Base-by-base conservation (phyloP, 2,888 invertebrate species). In the Orchesella flavescens region DNA sequence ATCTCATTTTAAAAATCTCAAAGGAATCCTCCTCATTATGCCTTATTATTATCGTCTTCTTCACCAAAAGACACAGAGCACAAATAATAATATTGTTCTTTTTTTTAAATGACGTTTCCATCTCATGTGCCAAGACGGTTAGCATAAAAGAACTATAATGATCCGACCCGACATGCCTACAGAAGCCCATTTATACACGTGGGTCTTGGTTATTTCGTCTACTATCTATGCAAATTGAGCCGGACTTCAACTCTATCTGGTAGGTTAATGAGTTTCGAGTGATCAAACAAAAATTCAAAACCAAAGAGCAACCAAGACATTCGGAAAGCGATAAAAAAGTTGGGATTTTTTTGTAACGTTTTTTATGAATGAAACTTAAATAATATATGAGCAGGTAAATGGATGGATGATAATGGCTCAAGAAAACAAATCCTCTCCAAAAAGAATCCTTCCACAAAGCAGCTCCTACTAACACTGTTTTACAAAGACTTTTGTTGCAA, bases 401-500 rank as follows among this genome's bases (percentile, higher is more conserved):
- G 71, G 75, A 75, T 75, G 63, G 24, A 24, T 46, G 44, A 65
- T 75, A 75, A 75, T 81, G 55, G 74, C 61, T 72, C 23, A 57
- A 19, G 55, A 71, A 55, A 34, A 72, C 49, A n/a, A 34, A 23
- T 43, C n/a, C 10, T 15, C n/a, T 10, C 3, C 3, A 7, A 10
- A 49, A 49, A 49, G 49, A 49, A 49, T 12, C 5, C 3, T 3
- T 49, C n/a, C 10, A 49, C 49, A n/a, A 49, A 49, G 49, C 24
- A 7, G 34, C 43, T 44, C 59, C 73, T 74, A 74, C 74, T 74
- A 63, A 74, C 74, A 63, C 69, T 82, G 57, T 17, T 69, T 59
- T 63, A 24, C 49, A 49, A 49, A 49, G 49, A 10, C 49, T 86
- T 87, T 87, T 87, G 85, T 87, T 83, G 69, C 74, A 83, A 87